Evolutionary conservation across 2,113 vertebrate species (phyloP).

Genomic region (Opisthocomus hoazin): DNA sequence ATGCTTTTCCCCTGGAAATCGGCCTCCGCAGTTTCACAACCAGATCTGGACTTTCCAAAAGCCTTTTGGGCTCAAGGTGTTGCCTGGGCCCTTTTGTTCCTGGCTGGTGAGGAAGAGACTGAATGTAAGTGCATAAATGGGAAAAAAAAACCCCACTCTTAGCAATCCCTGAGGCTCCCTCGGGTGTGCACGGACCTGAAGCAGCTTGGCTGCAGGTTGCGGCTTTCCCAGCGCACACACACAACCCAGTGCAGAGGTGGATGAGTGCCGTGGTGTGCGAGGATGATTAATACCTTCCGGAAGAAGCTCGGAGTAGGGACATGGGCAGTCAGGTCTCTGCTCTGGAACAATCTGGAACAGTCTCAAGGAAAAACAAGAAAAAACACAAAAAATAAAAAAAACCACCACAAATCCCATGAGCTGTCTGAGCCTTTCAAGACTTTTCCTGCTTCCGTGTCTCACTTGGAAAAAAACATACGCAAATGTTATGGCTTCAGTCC

Average conservation of each 20-base stretch:
- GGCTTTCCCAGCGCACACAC: not conserved
- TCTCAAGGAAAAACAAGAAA: not conserved
- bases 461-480: not conserved
- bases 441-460: not conserved
- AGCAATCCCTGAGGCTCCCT: not conserved
- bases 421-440: not conserved
- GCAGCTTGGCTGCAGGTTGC: not conserved
- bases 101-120: not conserved
- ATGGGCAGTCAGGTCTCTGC: not conserved
- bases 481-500: not conserved
- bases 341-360: not conserved
- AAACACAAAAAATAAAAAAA: no score
- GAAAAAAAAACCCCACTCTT: not conserved
- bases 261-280: accelerated
- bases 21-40: not conserved
- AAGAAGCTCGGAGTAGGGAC: not conserved
- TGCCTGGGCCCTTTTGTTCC: not conserved
- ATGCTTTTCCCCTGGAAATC: not conserved
- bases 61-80: not conserved
- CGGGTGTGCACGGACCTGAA: accelerated
- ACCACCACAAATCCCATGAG: not conserved
- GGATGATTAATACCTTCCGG: not conserved
- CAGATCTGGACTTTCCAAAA: not conserved
- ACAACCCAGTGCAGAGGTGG: not conserved
- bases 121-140: not conserved